Base-by-base conservation (phyloP, 2,797 vertebrate genomes). In the Arvicola amphibius region DNA sequence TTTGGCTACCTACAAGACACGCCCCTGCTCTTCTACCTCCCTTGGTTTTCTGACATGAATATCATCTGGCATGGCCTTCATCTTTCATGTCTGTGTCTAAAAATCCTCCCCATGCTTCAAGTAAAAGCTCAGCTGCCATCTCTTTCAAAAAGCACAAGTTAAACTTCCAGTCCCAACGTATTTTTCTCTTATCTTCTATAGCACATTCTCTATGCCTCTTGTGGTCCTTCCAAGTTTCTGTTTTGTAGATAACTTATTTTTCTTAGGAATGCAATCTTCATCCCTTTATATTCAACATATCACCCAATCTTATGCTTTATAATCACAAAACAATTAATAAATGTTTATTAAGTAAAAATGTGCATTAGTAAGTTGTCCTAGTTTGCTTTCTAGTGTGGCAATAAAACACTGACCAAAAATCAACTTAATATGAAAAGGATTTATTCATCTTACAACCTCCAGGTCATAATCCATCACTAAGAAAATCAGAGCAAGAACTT, bases 291-390 rank as follows among this genome's bases (percentile, higher is more conserved):
- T 77, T 89, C 17, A 48, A 78, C 32, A 67, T 3, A 65, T 29
- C 10, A 25, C n/a, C 56, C 46, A 96, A 46, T 71, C 34, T 1
- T 77, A 14, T 67, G 34, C 17, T 34, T 65, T 74, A 19, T 59
- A 65, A 7, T 61, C 43, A 81, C 23, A n/a, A 87, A 87, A 32
- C 12, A 88, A 56, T 78, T 65, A 83, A 74, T 88, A 88, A 90
- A 90, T 88, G 59, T 85, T 95, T 85, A 84, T 77, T 67, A 90
- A 90, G 21, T 56, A 93, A 59, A 95, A 85, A 32, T 84, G 6
- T 46, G 40, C 23, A 32, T 63, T 63, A 65, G 29, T 32, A 63
- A 65, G 27, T 34, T 65, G 16, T 46, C 27, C 81, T 84, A 84
- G 27, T 65, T 32, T 61, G 16, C 59, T 84, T 34, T 84, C 81